Evolutionary conservation across 1,140 invertebrate species (phyloP).

Genomic region (Chironomus tepperi): DNA sequence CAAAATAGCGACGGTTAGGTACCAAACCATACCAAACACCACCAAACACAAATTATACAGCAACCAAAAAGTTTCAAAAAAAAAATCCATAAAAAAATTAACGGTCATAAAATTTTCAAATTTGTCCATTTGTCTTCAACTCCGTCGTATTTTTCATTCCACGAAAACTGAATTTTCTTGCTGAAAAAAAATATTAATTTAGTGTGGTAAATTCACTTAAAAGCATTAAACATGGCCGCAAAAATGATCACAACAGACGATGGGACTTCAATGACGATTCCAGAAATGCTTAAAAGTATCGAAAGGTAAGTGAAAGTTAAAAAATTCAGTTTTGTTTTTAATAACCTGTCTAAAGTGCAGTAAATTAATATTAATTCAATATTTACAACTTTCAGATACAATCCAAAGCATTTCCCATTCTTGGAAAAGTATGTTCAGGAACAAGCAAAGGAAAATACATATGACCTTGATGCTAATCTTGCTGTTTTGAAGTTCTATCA

Average conservation of each 20-base stretch:
- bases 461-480: slow-evolving; percentile 93
- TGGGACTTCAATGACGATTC: slow-evolving; percentile 57
- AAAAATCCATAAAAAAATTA: no score
- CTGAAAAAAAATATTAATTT: not conserved
- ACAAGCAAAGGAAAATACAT: slow-evolving; percentile 86
- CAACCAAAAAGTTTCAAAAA: no score
- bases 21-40: no score
- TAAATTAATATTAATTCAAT: no score
- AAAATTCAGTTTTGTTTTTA: slow-evolving; percentile 26
- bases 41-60: no score
- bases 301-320: slow-evolving; percentile 49
- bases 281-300: slow-evolving; percentile 61
- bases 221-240: slow-evolving; percentile 32
- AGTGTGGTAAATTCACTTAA: not conserved
- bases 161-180: not conserved
- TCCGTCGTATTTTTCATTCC: no score
- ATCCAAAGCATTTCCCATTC: slow-evolving; percentile 83
- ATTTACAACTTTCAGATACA: slow-evolving; percentile 59
- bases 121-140: no score
- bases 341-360: slow-evolving; percentile 28
- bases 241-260: slow-evolving; percentile 47
- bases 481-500: slow-evolving; percentile 88
- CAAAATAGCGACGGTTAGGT: no score
- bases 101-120: no score
- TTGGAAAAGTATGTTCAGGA: slow-evolving; percentile 89